phyloP scores from a whole-genome alignment of 1,140 invertebrate species.

The Ceratosolen fusciceps region DNA sequence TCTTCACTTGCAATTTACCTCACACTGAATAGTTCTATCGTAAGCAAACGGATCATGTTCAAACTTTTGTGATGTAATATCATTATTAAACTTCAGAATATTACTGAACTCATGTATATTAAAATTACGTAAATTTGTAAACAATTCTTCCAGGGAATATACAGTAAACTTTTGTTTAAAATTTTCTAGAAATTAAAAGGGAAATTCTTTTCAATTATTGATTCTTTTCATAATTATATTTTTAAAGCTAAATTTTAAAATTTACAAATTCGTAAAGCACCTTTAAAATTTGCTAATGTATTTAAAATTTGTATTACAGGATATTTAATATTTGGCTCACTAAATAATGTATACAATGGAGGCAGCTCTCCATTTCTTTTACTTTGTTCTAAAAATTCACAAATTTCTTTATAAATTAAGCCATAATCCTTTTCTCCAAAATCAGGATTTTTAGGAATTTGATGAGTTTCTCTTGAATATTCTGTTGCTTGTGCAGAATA shows the following conservation, averaged over 20 bases:
- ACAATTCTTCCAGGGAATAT: slow-evolving; percentile 73
- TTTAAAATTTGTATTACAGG: slow-evolving; percentile 60
- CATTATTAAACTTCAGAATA: slow-evolving; percentile 60
- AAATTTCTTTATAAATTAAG: slow-evolving; percentile 62
- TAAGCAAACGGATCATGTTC: slow-evolving; percentile 71
- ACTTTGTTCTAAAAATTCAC: slow-evolving; percentile 61
- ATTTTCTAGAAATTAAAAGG: slow-evolving; percentile 40
- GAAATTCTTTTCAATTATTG: no score
- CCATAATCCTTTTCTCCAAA: slow-evolving; percentile 55
- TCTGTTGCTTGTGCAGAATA: slow-evolving; percentile 69
- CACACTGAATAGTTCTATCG: slow-evolving; percentile 68
- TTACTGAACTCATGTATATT: slow-evolving; percentile 47
- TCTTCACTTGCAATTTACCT: slow-evolving; percentile 69
- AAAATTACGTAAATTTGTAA: slow-evolving; percentile 67
- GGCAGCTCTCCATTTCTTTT: slow-evolving; percentile 58
- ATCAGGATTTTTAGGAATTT: slow-evolving; percentile 65
- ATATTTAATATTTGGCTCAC: slow-evolving; percentile 32
- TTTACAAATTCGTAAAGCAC: slow-evolving; percentile 18
- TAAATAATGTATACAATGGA: slow-evolving; percentile 69
- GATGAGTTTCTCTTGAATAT: slow-evolving; percentile 68
- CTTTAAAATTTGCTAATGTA: slow-evolving; percentile 58
- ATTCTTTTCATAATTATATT: no score
- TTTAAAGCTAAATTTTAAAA: no score
- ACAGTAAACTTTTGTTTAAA: slow-evolving; percentile 64
- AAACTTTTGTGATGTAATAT: slow-evolving; percentile 67